Evolutionary conservation across 2,888 invertebrate genomes (phyloP), one percentile per base, ranked within the genome.

Genomic region (Boloria euphrosyne): DNA sequence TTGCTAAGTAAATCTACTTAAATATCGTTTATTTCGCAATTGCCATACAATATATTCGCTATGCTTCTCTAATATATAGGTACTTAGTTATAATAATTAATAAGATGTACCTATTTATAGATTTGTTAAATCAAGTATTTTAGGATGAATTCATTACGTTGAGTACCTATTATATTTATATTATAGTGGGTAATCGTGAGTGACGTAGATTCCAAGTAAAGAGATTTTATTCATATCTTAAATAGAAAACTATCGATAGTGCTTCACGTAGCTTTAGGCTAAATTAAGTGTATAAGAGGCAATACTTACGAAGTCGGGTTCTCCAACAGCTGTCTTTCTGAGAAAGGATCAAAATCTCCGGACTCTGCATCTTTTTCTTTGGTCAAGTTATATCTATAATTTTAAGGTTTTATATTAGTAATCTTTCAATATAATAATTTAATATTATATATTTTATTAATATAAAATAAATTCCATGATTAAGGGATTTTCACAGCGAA

Each of bases 281-380:
- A 10, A 38, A 38, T 38, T 3, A 10, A 2, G 44, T n/a, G 18
- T 3, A 22, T 43, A 44, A 22, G 27, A 54, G 10, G 52, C 22
- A 55, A 54, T 79, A 94, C 96, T 96, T 93, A 97, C 96, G 96
- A 95, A 70, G 96, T 96, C 66, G 96, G 96, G 86, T 96, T 96
- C 57, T 94, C 94, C 77, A 95, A 87, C n/a, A n/a, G n/a, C 76
- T 94, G 94, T 62, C 97, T 93, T 74, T 95, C 95, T 54, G 92
- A 84, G 83, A 97, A 97, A 0, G 97, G 97, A 87, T 97, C 96
- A 80, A 94, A 97, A 49, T 94, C 93, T 65, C 78, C 92, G 54
- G 93, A 87, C 85, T 96, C 96, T 44, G 91, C 86, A 88, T 96
- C 95, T 76, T 93, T 93, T 13, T 96, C 95, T 76, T 93, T 93